Evolutionary conservation across 1,140 invertebrate species (phyloP), one percentile per base, ranked within the genome.

Genomic region (Nasonia longicornis): DNA sequence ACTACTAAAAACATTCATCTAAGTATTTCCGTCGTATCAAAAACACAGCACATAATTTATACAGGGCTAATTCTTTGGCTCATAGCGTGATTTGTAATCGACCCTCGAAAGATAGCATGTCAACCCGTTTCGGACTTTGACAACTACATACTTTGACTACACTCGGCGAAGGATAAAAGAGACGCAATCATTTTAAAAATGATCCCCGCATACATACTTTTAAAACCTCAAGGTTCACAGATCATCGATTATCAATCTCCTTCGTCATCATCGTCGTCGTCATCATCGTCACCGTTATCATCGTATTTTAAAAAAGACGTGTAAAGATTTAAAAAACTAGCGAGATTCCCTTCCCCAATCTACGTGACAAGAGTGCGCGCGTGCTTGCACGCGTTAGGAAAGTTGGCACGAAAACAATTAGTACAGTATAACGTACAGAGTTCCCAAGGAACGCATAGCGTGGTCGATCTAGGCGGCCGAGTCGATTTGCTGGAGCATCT

Each of bases 401-500:
- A 81, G 42, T 81, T 81, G 80, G 80, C 80, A 81, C 80, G 52
- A 73, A 48, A 71, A 64, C 35, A n/a, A 81, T 75, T 81, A 81
- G 80, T 81, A 81, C 80, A 52, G 26, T 26, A 73, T 22, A 77
- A 71, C 74, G 80, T 71, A 76, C 74, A 81, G 38, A 35, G 38
- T 77, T 71, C 67, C 79, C 79, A 71, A 8, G 10, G 12, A 35
- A 35, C 22, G 35, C 8, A 0, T 4, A 35, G 11, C 35, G 35
- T 42, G 26, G 29, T 11, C 22, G 35, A 26, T 70, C 20, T 76
- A 74, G 45, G 73, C 16, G 1, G 8, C 35, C 11, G 80, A 26
- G 10, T 58, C 45, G 1, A 82, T 79, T 85, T 89, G 87, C 82
- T 85, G 91, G 42, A 95, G 91, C 85, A 96, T 92, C 88, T 95